These are phyloP conservation scores for Ophion costatus DNA, from an alignment of 2,888 invertebrate genomes.

Conservation along the genomic window DNA sequence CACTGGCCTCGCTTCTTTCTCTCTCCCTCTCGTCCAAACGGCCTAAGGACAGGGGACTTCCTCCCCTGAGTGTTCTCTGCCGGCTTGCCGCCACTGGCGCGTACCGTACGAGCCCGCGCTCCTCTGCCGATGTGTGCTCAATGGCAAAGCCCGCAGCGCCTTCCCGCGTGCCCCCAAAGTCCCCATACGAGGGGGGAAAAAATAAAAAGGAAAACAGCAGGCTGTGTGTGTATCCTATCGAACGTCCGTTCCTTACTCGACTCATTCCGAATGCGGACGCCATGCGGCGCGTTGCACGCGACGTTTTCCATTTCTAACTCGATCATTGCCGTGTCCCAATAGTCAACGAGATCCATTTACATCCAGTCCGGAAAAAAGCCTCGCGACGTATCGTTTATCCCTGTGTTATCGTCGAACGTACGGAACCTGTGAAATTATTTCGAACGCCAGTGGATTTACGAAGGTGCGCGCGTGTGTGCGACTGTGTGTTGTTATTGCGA, in stretches of 20 bases:
- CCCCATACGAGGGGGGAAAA: slow-evolving; percentile 71
- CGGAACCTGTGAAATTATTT: slow-evolving; percentile 19
- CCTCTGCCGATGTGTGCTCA: slow-evolving; percentile 48
- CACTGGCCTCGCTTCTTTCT: slow-evolving; percentile 54
- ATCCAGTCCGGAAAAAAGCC: slow-evolving; percentile 16
- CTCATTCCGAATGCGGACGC: slow-evolving; percentile 79
- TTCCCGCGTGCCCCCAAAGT: slow-evolving; percentile 61
- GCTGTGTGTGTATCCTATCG: slow-evolving; percentile 71
- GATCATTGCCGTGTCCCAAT: slow-evolving; percentile 15
- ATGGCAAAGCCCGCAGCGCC: slow-evolving; percentile 60
- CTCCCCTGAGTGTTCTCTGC: slow-evolving; percentile 72
- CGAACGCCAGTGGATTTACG: slow-evolving; percentile 29
- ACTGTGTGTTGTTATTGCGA: neutral
- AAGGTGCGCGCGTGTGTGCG: slow-evolving; percentile 14
- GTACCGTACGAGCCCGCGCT: slow-evolving; percentile 43
- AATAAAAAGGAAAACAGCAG: slow-evolving; percentile 30
- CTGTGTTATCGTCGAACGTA: slow-evolving; percentile 7
- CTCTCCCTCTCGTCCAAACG: slow-evolving; percentile 41
- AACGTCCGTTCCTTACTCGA: slow-evolving; percentile 76
- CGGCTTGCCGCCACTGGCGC: slow-evolving; percentile 62
- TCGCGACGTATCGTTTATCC: slow-evolving; percentile 57
- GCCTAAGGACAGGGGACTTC: slow-evolving; percentile 47
- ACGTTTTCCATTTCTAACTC: slow-evolving; percentile 64
- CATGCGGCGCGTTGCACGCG: slow-evolving; percentile 82
- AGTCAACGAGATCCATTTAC: slow-evolving; percentile 1